These are phyloP conservation scores for Drosophila niveifrons DNA, from an alignment of 2,888 invertebrate species.

Conservation along the genomic window DNA sequence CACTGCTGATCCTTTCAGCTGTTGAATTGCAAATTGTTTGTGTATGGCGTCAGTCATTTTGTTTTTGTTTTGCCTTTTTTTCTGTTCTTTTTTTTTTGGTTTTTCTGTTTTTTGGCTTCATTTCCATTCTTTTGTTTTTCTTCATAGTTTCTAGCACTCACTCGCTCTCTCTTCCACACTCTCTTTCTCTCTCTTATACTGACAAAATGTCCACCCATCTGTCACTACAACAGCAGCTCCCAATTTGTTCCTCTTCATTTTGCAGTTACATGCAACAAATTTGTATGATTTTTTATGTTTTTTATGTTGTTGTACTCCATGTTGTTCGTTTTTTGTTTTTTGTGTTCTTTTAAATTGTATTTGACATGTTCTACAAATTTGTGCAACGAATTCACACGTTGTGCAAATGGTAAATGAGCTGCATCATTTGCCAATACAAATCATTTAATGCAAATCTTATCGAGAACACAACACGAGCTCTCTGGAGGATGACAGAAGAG, in stretches of 20 bases:
- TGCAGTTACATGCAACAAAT: conserved; percentile 54
- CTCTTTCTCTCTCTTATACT: conserved; percentile 34
- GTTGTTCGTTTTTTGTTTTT: conserved; percentile 9
- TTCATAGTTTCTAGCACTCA: conserved; percentile 18
- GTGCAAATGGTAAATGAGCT: conserved; percentile 53
- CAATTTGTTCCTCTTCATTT: conserved; percentile 43
- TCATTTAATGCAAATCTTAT: conserved; percentile 44
- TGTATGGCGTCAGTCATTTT: conserved; percentile 71
- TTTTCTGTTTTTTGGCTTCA: background rate
- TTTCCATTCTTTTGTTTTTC: conserved; percentile 18
- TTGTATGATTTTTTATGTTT: conserved; percentile 58
- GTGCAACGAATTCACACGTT: conserved; percentile 33
- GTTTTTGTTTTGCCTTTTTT: conserved; percentile 27
- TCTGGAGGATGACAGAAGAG: background rate
- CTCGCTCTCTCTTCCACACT: background rate
- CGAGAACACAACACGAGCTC: background rate
- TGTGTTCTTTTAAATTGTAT: conserved; percentile 29
- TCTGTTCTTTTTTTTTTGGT: conserved; percentile 12
- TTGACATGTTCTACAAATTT: conserved; percentile 40
- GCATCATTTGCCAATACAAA: conserved; percentile 48
- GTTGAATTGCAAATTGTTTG: conserved; percentile 83
- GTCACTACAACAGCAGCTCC: conserved; percentile 68
- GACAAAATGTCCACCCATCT: conserved; percentile 80
- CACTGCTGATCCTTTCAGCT: conserved; percentile 79
- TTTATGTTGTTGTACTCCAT: conserved; percentile 26